These are phyloP conservation scores for Phoxinus phoxinus DNA, from an alignment of 2,113 vertebrate genomes.

Conservation along the genomic window DNA sequence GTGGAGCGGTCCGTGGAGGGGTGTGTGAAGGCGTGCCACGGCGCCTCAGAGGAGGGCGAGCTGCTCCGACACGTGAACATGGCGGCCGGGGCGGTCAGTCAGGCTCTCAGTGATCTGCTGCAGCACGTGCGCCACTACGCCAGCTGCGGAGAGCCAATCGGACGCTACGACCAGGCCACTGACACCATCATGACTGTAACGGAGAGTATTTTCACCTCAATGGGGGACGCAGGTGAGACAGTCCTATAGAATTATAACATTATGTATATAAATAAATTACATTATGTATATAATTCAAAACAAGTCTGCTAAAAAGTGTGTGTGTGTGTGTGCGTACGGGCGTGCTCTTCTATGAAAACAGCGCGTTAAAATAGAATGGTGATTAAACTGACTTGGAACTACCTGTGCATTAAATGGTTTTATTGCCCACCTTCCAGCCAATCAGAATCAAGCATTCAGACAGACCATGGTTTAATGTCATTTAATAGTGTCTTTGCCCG, in stretches of 20 bases:
- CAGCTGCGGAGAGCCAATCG: conserved; percentile 94
- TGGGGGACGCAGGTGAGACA: conserved; percentile 96
- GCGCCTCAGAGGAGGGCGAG: conserved; percentile 86
- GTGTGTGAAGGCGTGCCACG: conserved; percentile 92
- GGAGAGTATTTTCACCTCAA: conserved; percentile 98
- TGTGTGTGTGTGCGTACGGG: too few species aligned
- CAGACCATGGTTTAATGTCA: background rate
- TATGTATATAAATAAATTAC: too few species aligned
- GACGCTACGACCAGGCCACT: conserved; percentile 97
- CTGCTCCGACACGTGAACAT: conserved; percentile 92
- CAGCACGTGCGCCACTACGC: conserved; percentile 96
- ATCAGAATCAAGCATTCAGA: too few species aligned
- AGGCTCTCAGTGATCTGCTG: conserved; percentile 91
- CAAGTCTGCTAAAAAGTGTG: too few species aligned
- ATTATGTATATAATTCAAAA: too few species aligned
- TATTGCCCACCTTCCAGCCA: too few species aligned
- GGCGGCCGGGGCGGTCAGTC: conserved; percentile 89
- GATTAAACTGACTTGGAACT: too few species aligned
- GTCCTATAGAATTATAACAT: too few species aligned
- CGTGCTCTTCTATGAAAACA: too few species aligned
- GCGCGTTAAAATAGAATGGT: too few species aligned
- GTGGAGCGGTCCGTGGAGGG: conserved; percentile 96
- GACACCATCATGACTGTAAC: conserved; percentile 99
- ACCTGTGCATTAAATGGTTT: too few species aligned
- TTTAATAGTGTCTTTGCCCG: background rate